Conservation (phyloP, 2,113 vertebrate species). For the Antennarius striatus region DNA sequence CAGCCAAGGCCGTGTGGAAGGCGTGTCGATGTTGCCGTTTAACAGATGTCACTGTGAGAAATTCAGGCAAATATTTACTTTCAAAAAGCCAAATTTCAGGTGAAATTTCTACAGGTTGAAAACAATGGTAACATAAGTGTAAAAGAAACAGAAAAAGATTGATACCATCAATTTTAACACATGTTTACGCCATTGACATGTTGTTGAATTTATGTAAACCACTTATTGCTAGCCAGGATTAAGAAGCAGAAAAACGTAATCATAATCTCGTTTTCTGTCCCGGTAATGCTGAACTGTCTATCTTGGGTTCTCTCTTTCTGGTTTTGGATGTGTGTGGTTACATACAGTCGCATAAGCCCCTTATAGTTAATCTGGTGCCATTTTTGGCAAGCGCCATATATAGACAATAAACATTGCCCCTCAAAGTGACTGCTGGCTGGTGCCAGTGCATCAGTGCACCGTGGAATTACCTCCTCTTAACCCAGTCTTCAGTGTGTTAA, state of each 20-base stretch:
- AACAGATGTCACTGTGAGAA: neutral
- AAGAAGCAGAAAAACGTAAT: slow-evolving; percentile 3
- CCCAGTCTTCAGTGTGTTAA: slow-evolving; percentile 19
- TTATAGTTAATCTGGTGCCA: slow-evolving; percentile 63
- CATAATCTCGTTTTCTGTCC: slow-evolving; percentile 18
- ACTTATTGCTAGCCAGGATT: neutral
- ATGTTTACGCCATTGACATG: too few species aligned
- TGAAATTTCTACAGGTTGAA: too few species aligned
- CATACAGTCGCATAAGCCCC: slow-evolving; percentile 56
- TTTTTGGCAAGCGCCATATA: slow-evolving; percentile 49
- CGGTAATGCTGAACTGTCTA: slow-evolving; percentile 7
- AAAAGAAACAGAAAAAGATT: too few species aligned
- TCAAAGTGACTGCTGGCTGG: slow-evolving; percentile 15
- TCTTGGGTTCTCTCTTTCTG: slow-evolving; percentile 7
- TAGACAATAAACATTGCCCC: slow-evolving; percentile 35
- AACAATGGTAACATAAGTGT: too few species aligned
- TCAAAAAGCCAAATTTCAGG: neutral
- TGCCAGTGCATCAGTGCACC: slow-evolving; percentile 22
- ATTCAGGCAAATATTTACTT: neutral
- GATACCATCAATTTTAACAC: too few species aligned
- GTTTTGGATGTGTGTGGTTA: slow-evolving; percentile 27
- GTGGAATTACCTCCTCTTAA: slow-evolving; percentile 47
- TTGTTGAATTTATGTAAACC: neutral
- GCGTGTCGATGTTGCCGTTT: neutral
- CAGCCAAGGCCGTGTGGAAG: neutral